Percentiles rank a stretch among this genome's conserved stretches.
Evolutionary conservation across 2,888 invertebrate species (phyloP).

Genomic region (Nudaria mundana): DNA sequence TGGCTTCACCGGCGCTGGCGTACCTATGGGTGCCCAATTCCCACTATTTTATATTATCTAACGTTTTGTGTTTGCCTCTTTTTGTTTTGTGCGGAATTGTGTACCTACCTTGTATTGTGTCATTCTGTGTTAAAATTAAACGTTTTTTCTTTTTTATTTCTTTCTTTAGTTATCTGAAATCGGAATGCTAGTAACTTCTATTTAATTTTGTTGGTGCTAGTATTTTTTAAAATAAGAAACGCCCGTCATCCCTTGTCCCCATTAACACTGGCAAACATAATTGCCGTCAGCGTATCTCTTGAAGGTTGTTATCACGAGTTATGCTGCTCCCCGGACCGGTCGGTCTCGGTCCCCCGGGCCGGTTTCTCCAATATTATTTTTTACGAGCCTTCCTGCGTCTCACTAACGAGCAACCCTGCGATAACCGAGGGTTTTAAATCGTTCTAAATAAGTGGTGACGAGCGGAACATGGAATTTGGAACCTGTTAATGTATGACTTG

Average conservation of each 20-base stretch:
- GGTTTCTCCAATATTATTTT: conserved; percentile 47
- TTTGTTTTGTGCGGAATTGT: no score
- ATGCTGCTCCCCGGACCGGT: conserved; percentile 36
- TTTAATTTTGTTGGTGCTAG: no score
- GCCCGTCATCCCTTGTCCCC: neutral
- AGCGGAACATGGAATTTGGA: conserved; percentile 25
- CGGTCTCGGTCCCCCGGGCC: conserved; percentile 41
- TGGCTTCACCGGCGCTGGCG: no score
- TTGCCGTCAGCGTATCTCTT: conserved; percentile 52
- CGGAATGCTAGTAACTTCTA: no score
- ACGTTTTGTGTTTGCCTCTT: no score
- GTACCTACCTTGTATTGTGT: no score
- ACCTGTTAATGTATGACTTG: conserved; percentile 22
- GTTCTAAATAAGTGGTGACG: conserved; percentile 26
- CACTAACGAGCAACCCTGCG: conserved; percentile 44
- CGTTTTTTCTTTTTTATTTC: no score
- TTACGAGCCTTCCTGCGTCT: conserved; percentile 35
- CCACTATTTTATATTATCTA: no score
- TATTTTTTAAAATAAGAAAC: conserved; percentile 11
- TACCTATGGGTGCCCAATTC: no score
- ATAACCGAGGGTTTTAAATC: conserved; percentile 25
- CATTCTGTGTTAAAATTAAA: no score
- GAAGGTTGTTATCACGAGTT: conserved; percentile 34
- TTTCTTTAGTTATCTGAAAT: no score
- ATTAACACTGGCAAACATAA: conserved; percentile 32